phyloP scores from a whole-genome alignment of 1,140 invertebrate species.

The Diorhabda elongata region DNA sequence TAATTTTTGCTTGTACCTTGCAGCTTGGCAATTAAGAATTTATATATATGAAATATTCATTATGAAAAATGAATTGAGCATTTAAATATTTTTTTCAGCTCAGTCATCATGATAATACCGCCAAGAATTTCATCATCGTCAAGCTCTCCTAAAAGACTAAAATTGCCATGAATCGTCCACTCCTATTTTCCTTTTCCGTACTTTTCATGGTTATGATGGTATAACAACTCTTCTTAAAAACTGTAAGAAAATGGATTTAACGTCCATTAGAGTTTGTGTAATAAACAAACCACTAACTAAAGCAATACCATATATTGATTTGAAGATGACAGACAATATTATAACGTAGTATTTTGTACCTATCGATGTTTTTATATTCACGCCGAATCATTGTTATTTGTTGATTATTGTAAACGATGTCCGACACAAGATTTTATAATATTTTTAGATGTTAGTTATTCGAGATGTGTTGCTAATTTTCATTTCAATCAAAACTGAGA shows the following conservation, averaged over 20 bases:
- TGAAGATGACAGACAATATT: conserved; percentile 19
- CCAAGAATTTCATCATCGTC: background rate
- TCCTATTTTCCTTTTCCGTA: background rate
- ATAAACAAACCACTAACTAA: conserved; percentile 4
- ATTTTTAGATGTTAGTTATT: conserved; percentile 22
- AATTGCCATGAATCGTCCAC: background rate
- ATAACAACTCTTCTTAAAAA: background rate
- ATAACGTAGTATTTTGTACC: conserved; percentile 12
- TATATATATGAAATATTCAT: too few relatives aligned
- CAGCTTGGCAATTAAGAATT: too few relatives aligned
- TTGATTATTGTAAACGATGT: conserved; percentile 12
- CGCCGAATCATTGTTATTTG: conserved; percentile 23
- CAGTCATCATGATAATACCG: background rate
- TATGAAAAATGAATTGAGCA: too few relatives aligned
- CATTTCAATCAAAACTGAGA: background rate
- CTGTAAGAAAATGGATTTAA: too few relatives aligned
- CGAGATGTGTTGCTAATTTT: background rate
- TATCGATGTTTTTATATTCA: conserved; percentile 7
- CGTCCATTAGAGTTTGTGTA: background rate
- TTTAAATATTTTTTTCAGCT: background rate
- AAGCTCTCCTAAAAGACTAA: background rate
- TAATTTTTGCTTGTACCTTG: too few relatives aligned
- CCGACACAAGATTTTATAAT: conserved; percentile 16
- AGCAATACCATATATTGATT: conserved; percentile 19
- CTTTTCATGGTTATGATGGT: background rate